phyloP scores from a whole-genome alignment of 2,888 invertebrate genomes.

The Cantharis rufa region DNA sequence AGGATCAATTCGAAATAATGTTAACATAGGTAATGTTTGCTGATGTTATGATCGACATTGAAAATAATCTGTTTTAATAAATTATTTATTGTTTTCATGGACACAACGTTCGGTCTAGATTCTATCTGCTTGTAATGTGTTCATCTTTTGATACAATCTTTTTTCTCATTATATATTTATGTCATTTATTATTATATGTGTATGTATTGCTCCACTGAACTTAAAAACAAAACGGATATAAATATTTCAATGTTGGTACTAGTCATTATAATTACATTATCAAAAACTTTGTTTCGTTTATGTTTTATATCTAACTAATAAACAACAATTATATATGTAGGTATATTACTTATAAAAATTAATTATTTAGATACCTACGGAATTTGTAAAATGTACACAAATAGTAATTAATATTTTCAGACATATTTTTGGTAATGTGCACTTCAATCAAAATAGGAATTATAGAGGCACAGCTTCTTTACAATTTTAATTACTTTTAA shows the following conservation, averaged over 20 bases:
- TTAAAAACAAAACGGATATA: slow-evolving; percentile 7
- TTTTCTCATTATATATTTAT: slow-evolving; percentile 21
- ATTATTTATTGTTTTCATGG: slow-evolving; percentile 21
- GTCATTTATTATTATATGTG: slow-evolving; percentile 11
- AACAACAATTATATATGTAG: background rate
- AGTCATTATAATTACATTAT: slow-evolving; percentile 4
- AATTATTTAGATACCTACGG: background rate
- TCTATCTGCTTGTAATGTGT: slow-evolving; percentile 23
- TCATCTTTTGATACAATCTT: slow-evolving; percentile 26
- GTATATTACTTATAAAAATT: background rate
- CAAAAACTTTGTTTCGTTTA: background rate
- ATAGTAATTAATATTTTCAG: background rate
- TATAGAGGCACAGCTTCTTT: too few species aligned
- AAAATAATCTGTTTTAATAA: slow-evolving; percentile 26
- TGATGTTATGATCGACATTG: slow-evolving; percentile 21
- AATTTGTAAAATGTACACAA: background rate
- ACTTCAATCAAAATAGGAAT: too few species aligned
- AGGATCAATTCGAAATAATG: background rate
- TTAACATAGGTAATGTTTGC: slow-evolving; percentile 6
- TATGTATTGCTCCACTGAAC: slow-evolving; percentile 16
- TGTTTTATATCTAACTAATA: background rate
- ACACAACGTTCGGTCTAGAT: slow-evolving; percentile 20
- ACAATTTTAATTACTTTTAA: too few species aligned
- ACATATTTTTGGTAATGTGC: too few species aligned
- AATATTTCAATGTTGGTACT: background rate